Conservation (phyloP, 2,888 invertebrate genomes). For the Oligia strigilis region DNA sequence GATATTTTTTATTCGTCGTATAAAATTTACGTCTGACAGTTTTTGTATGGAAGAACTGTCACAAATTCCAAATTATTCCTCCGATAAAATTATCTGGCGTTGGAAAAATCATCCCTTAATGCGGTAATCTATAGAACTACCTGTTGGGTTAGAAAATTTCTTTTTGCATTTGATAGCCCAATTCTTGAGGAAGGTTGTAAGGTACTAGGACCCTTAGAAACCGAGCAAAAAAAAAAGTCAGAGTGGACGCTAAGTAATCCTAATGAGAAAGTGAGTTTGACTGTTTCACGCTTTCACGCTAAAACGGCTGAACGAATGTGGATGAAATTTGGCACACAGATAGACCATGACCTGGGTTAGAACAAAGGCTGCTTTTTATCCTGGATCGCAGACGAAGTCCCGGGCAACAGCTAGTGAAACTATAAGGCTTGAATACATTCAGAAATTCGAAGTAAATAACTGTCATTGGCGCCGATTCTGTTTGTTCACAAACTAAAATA, state of each 20-base stretch:
- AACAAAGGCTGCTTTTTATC: neutral
- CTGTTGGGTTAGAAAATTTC: neutral
- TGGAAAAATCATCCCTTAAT: no score
- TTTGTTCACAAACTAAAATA: no score
- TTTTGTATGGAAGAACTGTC: no score
- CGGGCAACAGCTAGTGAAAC: neutral
- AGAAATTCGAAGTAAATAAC: slow-evolving; percentile 1
- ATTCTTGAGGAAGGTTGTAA: neutral
- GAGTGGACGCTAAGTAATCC: neutral
- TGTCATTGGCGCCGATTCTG: no score
- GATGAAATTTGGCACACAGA: neutral
- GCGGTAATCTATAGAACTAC: no score
- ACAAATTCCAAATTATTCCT: no score
- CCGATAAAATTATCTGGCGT: no score
- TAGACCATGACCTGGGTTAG: neutral
- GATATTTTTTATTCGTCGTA: no score
- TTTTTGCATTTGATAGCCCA: neutral
- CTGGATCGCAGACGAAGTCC: neutral
- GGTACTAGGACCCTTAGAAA: neutral
- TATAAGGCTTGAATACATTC: neutral
- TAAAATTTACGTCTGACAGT: no score
- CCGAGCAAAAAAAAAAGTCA: neutral
- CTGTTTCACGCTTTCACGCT: neutral
- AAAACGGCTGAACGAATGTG: neutral
- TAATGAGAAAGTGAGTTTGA: neutral